These are phyloP conservation scores for Ranitomeya variabilis DNA, from an alignment of 2,113 vertebrate genomes.

Conservation along the genomic window DNA sequence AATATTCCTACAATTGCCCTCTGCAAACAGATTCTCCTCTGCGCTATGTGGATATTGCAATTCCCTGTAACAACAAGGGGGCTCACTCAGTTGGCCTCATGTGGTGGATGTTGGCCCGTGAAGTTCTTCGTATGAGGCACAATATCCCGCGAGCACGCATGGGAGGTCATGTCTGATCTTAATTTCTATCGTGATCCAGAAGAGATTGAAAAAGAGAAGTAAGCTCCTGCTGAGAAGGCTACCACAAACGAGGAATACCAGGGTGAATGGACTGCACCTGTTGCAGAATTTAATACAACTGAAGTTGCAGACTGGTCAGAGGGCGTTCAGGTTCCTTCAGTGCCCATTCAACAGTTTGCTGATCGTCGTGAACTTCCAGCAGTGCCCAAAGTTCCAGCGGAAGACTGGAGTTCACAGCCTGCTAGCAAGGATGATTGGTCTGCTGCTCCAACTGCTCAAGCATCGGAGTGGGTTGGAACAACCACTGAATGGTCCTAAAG, in stretches of 20 bases:
- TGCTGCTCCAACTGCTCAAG: slow-evolving; percentile 92
- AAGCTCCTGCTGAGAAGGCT: slow-evolving; percentile 95
- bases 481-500: slow-evolving; percentile 89
- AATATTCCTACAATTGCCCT: slow-evolving; percentile 97
- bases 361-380: slow-evolving; percentile 42
- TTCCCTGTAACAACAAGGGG: slow-evolving; percentile 99
- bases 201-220: slow-evolving; percentile 98
- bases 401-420: slow-evolving; percentile 95
- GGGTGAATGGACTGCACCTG: slow-evolving; percentile 92
- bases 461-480: slow-evolving; percentile 92
- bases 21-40: slow-evolving; percentile 96
- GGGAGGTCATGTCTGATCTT: slow-evolving; percentile 98
- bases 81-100: slow-evolving; percentile 96
- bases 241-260: slow-evolving; percentile 97
- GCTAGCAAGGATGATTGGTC: slow-evolving; percentile 94
- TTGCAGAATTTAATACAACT: slow-evolving; percentile 86
- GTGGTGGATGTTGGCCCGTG: slow-evolving; percentile 99
- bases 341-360: slow-evolving; percentile 95
- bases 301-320: slow-evolving; percentile 97
- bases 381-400: slow-evolving; percentile 65
- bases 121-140: slow-evolving; percentile 96
- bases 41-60: slow-evolving; percentile 93
- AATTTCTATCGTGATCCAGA: slow-evolving; percentile 99
- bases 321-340: slow-evolving; percentile 92
- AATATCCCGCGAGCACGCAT: slow-evolving; percentile 93